These are phyloP conservation scores for Stenolophus ochropezus DNA, from an alignment of 2,888 invertebrate species.

Conservation along the genomic window DNA sequence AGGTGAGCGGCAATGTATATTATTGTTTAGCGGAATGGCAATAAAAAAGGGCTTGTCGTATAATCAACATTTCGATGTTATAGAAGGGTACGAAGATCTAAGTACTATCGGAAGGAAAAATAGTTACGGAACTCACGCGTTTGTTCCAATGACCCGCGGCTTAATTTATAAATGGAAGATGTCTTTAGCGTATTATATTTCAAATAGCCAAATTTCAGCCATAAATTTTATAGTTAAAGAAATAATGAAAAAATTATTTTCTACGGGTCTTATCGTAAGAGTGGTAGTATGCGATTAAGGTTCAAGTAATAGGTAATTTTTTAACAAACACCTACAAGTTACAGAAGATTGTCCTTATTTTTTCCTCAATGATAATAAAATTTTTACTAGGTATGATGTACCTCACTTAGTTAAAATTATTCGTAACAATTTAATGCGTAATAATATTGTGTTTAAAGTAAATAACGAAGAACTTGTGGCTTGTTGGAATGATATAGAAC, in stretches of 20 bases:
- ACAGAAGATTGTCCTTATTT: constrained; percentile 27
- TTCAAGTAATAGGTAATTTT: constrained; percentile 17
- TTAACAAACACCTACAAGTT: constrained; percentile 1
- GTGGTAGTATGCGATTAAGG: constrained; percentile 12
- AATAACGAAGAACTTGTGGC: background rate
- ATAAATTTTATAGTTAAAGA: constrained; percentile 2
- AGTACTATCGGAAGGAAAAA: too few species aligned
- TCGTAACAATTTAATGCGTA: constrained; percentile 17
- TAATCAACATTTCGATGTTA: too few species aligned
- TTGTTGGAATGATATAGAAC: constrained; percentile 29
- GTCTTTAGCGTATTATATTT: constrained; percentile 41
- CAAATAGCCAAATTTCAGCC: background rate
- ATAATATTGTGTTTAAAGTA: background rate
- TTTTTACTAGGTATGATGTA: constrained; percentile 18
- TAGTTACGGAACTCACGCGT: background rate
- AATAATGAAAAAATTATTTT: constrained; percentile 28
- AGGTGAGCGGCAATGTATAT: too few species aligned
- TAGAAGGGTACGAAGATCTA: too few species aligned
- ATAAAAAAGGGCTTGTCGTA: too few species aligned
- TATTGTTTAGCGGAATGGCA: too few species aligned
- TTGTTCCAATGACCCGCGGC: constrained; percentile 29
- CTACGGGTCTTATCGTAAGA: background rate
- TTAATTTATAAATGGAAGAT: constrained; percentile 42
- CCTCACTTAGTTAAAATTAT: constrained; percentile 32
- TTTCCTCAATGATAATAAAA: constrained; percentile 18